Evolutionary conservation across 1,140 invertebrate species (phyloP).

Genomic region (Panonychus citri): DNA sequence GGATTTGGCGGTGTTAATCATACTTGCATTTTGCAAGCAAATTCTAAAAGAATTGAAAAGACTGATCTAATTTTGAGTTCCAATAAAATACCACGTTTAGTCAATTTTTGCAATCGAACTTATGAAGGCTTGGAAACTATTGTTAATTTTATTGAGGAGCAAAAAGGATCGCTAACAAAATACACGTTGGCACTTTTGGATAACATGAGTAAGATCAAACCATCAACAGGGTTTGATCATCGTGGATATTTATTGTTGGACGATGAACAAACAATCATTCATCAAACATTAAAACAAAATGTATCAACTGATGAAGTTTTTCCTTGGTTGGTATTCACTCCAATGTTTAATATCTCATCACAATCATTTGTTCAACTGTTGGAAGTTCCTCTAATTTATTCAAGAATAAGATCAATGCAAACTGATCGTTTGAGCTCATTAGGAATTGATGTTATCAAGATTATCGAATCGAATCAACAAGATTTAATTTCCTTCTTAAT

Average conservation of each 20-base stretch:
- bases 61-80: slow-evolving; percentile 21
- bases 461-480: slow-evolving; percentile 14
- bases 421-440: too few species aligned
- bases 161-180: slow-evolving; percentile 14
- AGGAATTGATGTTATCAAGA: slow-evolving; percentile 42
- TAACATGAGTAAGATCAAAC: not conserved
- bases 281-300: too few species aligned
- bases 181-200: slow-evolving; percentile 13
- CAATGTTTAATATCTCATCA: slow-evolving; percentile 93
- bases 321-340: slow-evolving; percentile 62
- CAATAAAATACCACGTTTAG: slow-evolving; percentile 22
- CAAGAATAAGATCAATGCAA: too few species aligned
- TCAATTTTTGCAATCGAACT: slow-evolving; percentile 25
- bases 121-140: slow-evolving; percentile 24
- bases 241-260: slow-evolving; percentile 5
- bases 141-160: slow-evolving; percentile 21
- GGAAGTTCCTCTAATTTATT: slow-evolving; percentile 46
- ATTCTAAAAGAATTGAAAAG: not conserved
- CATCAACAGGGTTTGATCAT: not conserved
- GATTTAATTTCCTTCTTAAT: slow-evolving; percentile 37
- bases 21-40: slow-evolving; percentile 32
- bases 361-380: slow-evolving; percentile 65
- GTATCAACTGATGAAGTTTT: not conserved
- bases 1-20: slow-evolving; percentile 75
- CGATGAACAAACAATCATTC: too few species aligned